A percentile compares a stretch with the other conserved stretches of the same genome.
Evolutionary conservation across 2,113 vertebrate genomes (phyloP).

Genomic region (Chloropsis cyanopogon): DNA sequence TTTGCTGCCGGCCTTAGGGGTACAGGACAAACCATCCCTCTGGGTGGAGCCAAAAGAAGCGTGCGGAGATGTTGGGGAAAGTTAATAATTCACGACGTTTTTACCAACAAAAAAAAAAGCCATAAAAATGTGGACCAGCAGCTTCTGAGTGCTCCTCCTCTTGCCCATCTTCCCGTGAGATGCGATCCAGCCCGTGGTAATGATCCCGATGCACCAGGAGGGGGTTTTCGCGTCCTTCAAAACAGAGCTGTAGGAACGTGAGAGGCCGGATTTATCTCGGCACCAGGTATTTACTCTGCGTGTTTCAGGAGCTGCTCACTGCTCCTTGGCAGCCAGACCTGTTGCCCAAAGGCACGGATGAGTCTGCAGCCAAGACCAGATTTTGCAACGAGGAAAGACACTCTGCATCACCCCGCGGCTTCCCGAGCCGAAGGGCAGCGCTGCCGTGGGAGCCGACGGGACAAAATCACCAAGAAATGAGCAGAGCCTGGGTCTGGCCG

Average conservation of each 20-base stretch:
- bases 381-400: background rate
- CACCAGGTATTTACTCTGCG: background rate
- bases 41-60: background rate
- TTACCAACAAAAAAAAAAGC: background rate
- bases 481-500: background rate
- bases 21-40: background rate
- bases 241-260: background rate
- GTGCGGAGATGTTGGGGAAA: background rate
- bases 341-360: background rate
- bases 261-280: background rate
- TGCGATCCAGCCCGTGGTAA: background rate
- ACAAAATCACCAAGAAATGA: rapidly evolving
- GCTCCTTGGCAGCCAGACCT: background rate
- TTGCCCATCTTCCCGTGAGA: background rate
- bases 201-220: background rate
- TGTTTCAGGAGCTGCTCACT: background rate
- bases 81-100: background rate
- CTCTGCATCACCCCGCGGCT: background rate
- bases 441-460: background rate
- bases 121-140: background rate
- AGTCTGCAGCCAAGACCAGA: background rate
- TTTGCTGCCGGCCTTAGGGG: background rate
- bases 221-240: background rate
- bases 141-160: background rate
- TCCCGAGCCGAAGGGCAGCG: background rate